phyloP scores from a whole-genome alignment of 2,113 vertebrate species.

The Oryzias celebensis region DNA sequence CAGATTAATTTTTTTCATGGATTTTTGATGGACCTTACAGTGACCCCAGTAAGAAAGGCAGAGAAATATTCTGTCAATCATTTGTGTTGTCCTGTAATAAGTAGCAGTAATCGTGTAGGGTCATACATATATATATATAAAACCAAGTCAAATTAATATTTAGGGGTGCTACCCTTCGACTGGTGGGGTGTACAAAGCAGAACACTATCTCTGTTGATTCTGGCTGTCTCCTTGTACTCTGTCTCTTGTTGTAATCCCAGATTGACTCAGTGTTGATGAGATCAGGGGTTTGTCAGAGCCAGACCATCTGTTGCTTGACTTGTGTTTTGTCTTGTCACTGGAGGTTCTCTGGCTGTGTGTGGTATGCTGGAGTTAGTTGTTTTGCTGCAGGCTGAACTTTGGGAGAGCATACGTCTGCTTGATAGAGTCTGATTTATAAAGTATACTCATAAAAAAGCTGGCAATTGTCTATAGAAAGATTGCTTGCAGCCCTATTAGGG shows the following conservation, averaged over 20 bases:
- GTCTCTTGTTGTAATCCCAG: slow-evolving; percentile 25
- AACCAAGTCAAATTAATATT: background rate
- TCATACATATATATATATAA: background rate
- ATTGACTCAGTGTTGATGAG: slow-evolving; percentile 30
- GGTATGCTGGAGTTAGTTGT: slow-evolving; percentile 3
- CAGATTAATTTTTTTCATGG: background rate
- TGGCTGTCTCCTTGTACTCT: slow-evolving; percentile 12
- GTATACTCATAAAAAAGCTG: background rate
- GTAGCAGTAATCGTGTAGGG: slow-evolving; percentile 2
- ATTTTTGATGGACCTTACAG: background rate
- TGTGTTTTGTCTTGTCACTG: slow-evolving; percentile 9
- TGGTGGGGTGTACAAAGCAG: background rate
- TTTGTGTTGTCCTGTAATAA: background rate
- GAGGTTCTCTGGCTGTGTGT: background rate
- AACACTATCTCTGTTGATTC: background rate
- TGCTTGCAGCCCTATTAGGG: background rate
- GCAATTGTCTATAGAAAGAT: background rate
- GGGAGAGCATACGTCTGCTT: slow-evolving; percentile 2
- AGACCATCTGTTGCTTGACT: slow-evolving; percentile 30
- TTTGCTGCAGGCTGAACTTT: slow-evolving; percentile 3
- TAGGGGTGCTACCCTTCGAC: background rate
- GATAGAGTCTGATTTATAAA: background rate
- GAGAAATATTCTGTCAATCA: background rate
- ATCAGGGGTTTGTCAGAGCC: slow-evolving; percentile 23
- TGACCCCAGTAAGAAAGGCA: background rate